Conservation (phyloP, 2,888 invertebrate genomes). For the Cecidostiba fungosa region DNA sequence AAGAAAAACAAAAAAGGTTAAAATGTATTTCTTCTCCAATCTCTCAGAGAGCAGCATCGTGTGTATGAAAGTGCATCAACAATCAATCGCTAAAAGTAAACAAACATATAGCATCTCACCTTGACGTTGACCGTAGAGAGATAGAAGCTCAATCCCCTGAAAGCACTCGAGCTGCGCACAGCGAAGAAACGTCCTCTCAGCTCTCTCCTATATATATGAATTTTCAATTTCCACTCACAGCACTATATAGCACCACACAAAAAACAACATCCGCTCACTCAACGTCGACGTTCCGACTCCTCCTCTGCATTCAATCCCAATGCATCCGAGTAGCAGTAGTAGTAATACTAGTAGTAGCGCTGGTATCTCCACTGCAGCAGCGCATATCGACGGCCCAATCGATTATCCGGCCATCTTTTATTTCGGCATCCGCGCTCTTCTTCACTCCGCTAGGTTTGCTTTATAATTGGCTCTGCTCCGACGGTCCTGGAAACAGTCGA, state of each 20-base stretch:
- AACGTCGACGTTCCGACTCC: neutral
- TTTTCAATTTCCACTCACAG: slow-evolving; percentile 11
- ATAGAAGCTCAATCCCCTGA: neutral
- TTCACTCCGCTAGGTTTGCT: slow-evolving; percentile 29
- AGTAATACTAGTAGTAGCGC: neutral
- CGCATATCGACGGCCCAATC: slow-evolving; percentile 9
- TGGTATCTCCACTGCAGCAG: neutral
- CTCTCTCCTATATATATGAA: neutral
- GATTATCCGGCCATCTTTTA: slow-evolving; percentile 53
- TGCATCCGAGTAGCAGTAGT: neutral
- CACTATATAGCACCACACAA: slow-evolving; percentile 10
- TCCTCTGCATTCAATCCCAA: slow-evolving; percentile 2
- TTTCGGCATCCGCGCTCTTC: slow-evolving; percentile 41
- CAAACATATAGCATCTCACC: neutral
- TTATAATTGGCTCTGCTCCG: neutral
- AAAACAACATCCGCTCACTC: slow-evolving; percentile 20
- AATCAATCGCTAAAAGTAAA: slow-evolving; percentile 1
- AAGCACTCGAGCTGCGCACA: neutral
- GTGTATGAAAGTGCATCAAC: neutral
- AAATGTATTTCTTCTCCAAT: neutral
- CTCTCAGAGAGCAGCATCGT: too few relatives aligned
- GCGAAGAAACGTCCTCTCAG: neutral
- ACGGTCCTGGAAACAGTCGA: neutral
- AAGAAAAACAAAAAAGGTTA: neutral
- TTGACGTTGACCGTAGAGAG: neutral